Conservation (phyloP, 1,140 invertebrate species). For the Trinorchestia longiramus region DNA sequence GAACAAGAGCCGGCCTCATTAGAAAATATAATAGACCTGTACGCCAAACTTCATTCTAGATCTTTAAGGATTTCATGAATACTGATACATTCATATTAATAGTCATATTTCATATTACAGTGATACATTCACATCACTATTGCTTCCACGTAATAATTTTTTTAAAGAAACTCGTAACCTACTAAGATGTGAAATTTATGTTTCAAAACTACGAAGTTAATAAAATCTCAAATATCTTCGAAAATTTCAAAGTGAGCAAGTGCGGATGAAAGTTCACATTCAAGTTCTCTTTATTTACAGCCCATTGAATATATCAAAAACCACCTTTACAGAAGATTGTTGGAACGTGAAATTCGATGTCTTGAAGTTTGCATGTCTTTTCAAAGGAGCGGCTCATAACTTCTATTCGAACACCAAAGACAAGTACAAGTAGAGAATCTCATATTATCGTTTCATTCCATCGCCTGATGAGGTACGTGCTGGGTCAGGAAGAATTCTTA, state of each 20-base stretch:
- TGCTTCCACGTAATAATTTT: too few relatives aligned
- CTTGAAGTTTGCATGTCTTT: background rate
- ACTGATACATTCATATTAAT: too few relatives aligned
- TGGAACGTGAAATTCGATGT: background rate
- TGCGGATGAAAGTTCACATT: background rate
- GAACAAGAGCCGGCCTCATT: background rate
- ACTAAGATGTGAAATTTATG: too few relatives aligned
- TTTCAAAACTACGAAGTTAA: background rate
- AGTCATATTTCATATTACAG: too few relatives aligned
- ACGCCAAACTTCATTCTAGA: background rate
- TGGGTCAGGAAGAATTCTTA: background rate
- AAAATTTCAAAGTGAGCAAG: background rate
- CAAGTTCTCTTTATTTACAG: background rate
- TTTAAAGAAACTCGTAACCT: too few relatives aligned
- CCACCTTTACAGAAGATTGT: background rate
- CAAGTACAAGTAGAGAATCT: background rate
- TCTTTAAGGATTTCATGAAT: background rate
- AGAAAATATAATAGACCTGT: background rate
- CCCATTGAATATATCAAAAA: background rate
- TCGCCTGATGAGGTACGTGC: background rate
- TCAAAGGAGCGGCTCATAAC: background rate
- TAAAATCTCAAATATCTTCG: background rate
- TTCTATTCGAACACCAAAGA: background rate
- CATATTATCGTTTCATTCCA: background rate
- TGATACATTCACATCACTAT: too few relatives aligned